Evolutionary conservation across 1,140 invertebrate species (phyloP).

Genomic region (Nephila pilipes): DNA sequence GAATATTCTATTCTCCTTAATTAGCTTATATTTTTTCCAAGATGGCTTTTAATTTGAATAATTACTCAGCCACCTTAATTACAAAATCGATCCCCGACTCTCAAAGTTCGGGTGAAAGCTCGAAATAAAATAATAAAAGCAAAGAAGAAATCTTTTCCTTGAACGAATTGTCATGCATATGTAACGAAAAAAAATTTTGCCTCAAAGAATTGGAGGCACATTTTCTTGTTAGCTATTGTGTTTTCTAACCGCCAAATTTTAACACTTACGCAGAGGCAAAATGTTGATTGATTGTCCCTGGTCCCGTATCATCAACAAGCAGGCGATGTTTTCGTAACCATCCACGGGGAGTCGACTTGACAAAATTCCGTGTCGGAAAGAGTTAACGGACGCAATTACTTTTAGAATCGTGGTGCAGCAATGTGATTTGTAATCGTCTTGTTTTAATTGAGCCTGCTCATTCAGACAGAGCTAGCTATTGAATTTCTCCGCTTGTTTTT

Average conservation of each 20-base stretch:
- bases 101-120: constrained; percentile 25
- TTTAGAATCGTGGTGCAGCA: neutral
- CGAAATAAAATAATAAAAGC: constrained; percentile 45
- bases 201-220: constrained; percentile 1
- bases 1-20: constrained; percentile 75
- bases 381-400: constrained; percentile 43
- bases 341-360: constrained; percentile 40
- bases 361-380: constrained; percentile 39
- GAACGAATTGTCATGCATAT: constrained; percentile 67
- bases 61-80: constrained; percentile 68
- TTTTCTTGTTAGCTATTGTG: constrained; percentile 71
- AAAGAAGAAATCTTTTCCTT: constrained; percentile 41
- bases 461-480: neutral
- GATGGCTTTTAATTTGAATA: constrained; percentile 75
- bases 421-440: constrained; percentile 43
- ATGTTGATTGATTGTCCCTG: constrained; percentile 70
- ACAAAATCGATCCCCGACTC: constrained; percentile 52
- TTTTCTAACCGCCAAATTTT: constrained; percentile 70
- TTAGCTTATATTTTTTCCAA: constrained; percentile 72
- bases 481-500: constrained; percentile 1
- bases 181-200: constrained; percentile 50
- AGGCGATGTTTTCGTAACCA: neutral
- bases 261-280: constrained; percentile 54
- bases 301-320: constrained; percentile 42
- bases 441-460: constrained; percentile 14